Evolutionary conservation across 2,113 vertebrate genomes (phyloP).

Genomic region (Campylomormyrus tamandua): DNA sequence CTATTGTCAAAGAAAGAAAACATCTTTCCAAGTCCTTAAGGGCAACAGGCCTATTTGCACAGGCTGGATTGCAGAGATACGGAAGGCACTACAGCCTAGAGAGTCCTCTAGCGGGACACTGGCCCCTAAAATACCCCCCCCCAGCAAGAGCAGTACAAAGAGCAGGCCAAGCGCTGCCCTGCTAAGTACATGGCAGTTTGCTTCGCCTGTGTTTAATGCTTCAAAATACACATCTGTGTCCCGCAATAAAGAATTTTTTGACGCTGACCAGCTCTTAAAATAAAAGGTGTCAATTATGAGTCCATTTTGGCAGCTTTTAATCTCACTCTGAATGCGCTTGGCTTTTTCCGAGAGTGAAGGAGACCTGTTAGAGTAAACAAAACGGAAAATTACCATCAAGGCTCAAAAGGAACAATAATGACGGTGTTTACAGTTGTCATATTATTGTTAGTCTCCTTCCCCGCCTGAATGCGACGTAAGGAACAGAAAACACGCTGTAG

Average conservation of each 20-base stretch:
- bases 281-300: slow-evolving; percentile 1
- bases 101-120: background rate
- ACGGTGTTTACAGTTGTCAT: slow-evolving; percentile 9
- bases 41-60: background rate
- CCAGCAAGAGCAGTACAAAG: background rate
- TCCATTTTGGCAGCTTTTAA: slow-evolving; percentile 15
- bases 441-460: slow-evolving; percentile 8
- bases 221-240: background rate
- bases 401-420: slow-evolving; percentile 7
- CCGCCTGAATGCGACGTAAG: background rate
- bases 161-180: background rate
- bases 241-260: background rate
- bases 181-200: background rate
- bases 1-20: background rate
- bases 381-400: background rate
- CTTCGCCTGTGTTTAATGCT: background rate
- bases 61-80: background rate
- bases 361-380: slow-evolving; percentile 14
- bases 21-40: background rate
- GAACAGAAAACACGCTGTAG: too few relatives aligned
- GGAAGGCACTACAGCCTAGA: background rate
- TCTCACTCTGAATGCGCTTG: slow-evolving; percentile 9
- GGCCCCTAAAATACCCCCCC: background rate
- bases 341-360: background rate
- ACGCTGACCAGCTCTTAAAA: slow-evolving; percentile 17